phyloP scores from a whole-genome alignment of 2,113 vertebrate genomes.

The Aegypius monachus region DNA sequence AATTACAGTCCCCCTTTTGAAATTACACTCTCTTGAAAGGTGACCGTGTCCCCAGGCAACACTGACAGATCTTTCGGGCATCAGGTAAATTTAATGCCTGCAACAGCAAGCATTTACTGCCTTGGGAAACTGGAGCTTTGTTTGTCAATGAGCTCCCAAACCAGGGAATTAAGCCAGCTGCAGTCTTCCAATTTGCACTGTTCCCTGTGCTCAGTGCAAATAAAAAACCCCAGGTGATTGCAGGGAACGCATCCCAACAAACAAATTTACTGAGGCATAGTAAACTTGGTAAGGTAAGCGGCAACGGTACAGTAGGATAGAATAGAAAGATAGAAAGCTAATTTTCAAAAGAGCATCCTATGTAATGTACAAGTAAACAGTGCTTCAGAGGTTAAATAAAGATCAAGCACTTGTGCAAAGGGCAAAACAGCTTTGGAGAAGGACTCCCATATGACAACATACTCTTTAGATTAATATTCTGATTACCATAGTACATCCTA shows the following conservation, averaged over 20 bases:
- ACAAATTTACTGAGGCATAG: accelerated
- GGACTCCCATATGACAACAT: background rate
- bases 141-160: background rate
- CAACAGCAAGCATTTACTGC: background rate
- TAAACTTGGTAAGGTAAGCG: accelerated
- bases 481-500: background rate
- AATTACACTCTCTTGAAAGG: background rate
- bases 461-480: accelerated
- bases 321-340: accelerated
- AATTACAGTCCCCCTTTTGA: background rate
- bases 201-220: background rate
- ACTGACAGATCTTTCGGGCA: background rate
- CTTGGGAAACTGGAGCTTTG: background rate
- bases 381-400: background rate
- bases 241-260: background rate
- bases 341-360: background rate
- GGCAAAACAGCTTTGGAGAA: background rate
- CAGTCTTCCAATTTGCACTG: background rate
- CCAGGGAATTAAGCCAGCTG: background rate
- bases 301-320: background rate
- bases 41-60: background rate
- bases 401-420: background rate
- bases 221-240: background rate
- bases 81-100: background rate
- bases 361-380: background rate